Conservation (phyloP, 1,140 invertebrate species). For the Centruroides sculpturatus region DNA sequence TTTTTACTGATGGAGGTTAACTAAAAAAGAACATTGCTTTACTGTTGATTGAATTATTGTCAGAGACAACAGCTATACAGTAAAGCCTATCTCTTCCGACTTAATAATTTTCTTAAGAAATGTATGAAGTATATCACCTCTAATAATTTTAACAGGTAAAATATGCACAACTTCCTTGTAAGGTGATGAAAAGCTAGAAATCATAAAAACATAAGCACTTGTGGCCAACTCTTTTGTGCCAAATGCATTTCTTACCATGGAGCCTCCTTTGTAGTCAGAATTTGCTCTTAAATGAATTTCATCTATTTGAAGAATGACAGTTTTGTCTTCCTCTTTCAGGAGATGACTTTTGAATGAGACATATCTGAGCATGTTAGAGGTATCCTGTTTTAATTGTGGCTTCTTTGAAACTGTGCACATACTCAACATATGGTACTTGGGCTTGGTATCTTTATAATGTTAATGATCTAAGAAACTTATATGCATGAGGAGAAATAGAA, state of each 20-base stretch:
- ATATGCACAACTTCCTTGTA: slow-evolving; percentile 2
- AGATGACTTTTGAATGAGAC: no score
- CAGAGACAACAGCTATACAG: background rate
- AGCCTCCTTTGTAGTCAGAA: slow-evolving; percentile 4
- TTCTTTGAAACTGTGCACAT: no score
- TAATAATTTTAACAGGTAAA: background rate
- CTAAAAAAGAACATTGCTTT: background rate
- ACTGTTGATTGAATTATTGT: slow-evolving; percentile 1
- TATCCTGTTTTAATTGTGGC: no score
- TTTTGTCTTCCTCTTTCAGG: background rate
- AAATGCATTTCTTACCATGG: background rate
- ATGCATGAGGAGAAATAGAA: no score
- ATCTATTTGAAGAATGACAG: background rate
- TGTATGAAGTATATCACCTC: background rate
- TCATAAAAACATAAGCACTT: slow-evolving; percentile 1
- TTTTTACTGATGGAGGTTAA: background rate
- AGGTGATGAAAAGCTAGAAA: background rate
- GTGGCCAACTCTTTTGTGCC: background rate
- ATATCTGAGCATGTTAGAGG: no score
- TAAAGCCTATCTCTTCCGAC: background rate
- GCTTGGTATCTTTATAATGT: no score
- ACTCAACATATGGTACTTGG: no score
- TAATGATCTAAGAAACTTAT: no score
- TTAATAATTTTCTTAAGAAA: background rate
- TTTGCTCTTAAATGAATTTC: slow-evolving; percentile 3